These are phyloP conservation scores for Papilio helenus DNA, from an alignment of 1,140 invertebrate genomes.

Conservation along the genomic window DNA sequence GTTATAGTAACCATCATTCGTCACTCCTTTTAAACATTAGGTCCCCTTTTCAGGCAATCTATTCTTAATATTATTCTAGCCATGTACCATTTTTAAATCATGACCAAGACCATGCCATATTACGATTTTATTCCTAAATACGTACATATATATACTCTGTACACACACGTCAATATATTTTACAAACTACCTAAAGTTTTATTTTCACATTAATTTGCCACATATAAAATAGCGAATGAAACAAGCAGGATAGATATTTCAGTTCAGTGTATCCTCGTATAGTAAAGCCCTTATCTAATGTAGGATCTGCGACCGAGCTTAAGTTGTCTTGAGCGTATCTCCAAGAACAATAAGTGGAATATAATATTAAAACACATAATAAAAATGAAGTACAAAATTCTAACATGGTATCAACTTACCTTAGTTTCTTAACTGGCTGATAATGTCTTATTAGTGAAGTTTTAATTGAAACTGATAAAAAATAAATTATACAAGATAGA, in stretches of 20 bases:
- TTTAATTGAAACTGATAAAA: conserved; percentile 26
- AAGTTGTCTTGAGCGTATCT: neutral
- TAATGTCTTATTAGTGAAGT: conserved; percentile 10
- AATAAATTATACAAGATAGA: conserved; percentile 17
- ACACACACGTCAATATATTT: too few species aligned
- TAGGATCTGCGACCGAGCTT: neutral
- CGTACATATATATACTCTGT: too few species aligned
- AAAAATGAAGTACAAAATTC: neutral
- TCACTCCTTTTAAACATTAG: neutral
- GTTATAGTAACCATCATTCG: neutral
- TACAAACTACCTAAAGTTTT: neutral
- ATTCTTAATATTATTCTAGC: neutral
- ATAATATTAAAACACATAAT: neutral
- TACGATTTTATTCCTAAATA: too few species aligned
- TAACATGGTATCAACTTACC: neutral
- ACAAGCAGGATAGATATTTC: neutral
- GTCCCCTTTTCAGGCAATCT: neutral
- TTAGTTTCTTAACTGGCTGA: conserved; percentile 1
- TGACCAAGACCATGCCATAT: too few species aligned
- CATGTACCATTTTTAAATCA: neutral
- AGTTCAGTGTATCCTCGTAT: neutral
- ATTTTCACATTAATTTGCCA: neutral
- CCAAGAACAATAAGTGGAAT: neutral
- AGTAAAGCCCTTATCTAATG: neutral
- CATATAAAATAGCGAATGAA: neutral